Base-by-base conservation (phyloP, 2,888 invertebrate species). In the Taenaris catops region DNA sequence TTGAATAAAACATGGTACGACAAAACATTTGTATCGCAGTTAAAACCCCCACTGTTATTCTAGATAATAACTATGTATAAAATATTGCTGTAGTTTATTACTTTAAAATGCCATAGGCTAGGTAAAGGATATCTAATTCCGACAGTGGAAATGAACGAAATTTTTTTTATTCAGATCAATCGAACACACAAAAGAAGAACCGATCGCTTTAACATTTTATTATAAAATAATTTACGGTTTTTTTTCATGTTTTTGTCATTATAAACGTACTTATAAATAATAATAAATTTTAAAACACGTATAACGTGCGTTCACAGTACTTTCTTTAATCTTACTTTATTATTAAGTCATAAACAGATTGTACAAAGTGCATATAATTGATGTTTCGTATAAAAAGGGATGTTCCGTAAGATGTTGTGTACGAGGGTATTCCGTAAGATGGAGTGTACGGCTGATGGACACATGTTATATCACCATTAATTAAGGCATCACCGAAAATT, bases 291-390 rank as follows among this genome's bases (percentile, higher is more conserved):
- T 73, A 79, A 69, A 79, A 81, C 83, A 84, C 84, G 79, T 83
- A 76, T 72, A 80, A 84, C 80, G 80, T 81, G 80, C 74, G 74
- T 81, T 74, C 70, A 83, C 81, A 84, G 81, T 83, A 66, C 69
- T 83, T 72, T 73, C 67, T 83, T 78, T 78, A 81, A 81, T 80
- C 81, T 84, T 84, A 83, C 63, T 75, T 83, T 29, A 34, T 84
- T 83, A 81, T 84, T 83, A 81, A 84, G 74, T 74, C 68, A 74
- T 64, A 55, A 74, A 63, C 73, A 66, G 68, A 58, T 76, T 78
- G 81, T 83, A 83, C 81, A 84, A 72, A 64, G 65, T 55, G 54
- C 51, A 58, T 55, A 58, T 54, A 55, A 55, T 56, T 61, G 64
- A 65, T 71, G 55, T 56, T 60, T 64, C 67, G 76, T 83, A 81